Conservation (phyloP, 2,888 invertebrate species). For the Acronicta leporina region DNA sequence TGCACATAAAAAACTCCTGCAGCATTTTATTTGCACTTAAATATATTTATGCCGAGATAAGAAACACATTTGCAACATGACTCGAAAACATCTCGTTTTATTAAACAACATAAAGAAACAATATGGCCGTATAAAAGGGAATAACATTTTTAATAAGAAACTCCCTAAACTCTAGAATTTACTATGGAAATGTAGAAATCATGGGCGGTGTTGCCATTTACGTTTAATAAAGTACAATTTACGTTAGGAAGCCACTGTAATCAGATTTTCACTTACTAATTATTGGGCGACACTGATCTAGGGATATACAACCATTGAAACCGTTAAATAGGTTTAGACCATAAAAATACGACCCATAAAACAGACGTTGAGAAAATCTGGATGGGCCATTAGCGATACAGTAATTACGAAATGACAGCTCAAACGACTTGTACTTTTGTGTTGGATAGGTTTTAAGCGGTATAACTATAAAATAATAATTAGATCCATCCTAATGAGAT, state of each 20-base stretch:
- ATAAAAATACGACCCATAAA: slow-evolving; percentile 37
- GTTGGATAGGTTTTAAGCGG: slow-evolving; percentile 33
- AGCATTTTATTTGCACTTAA: slow-evolving; percentile 46
- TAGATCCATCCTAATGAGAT: slow-evolving; percentile 28
- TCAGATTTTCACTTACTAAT: background rate
- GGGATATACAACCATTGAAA: too few species aligned
- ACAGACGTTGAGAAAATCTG: slow-evolving; percentile 31
- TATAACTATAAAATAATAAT: slow-evolving; percentile 38
- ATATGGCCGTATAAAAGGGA: slow-evolving; percentile 32
- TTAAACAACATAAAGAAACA: slow-evolving; percentile 52
- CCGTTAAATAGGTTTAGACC: slow-evolving; percentile 26
- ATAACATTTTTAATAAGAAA: slow-evolving; percentile 49
- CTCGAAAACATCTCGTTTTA: slow-evolving; percentile 50
- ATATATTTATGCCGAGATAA: slow-evolving; percentile 47
- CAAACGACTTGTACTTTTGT: slow-evolving; percentile 35
- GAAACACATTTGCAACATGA: slow-evolving; percentile 44
- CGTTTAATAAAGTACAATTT: background rate
- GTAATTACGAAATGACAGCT: slow-evolving; percentile 33
- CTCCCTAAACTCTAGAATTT: slow-evolving; percentile 13
- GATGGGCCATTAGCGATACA: slow-evolving; percentile 23
- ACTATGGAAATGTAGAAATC: slow-evolving; percentile 29
- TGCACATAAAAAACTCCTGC: slow-evolving; percentile 38
- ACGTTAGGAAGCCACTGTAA: background rate
- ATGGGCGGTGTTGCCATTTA: slow-evolving; percentile 7
- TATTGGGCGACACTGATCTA: background rate